Conservation (phyloP, 1,140 invertebrate genomes). For the Asbolus verrucosus region DNA sequence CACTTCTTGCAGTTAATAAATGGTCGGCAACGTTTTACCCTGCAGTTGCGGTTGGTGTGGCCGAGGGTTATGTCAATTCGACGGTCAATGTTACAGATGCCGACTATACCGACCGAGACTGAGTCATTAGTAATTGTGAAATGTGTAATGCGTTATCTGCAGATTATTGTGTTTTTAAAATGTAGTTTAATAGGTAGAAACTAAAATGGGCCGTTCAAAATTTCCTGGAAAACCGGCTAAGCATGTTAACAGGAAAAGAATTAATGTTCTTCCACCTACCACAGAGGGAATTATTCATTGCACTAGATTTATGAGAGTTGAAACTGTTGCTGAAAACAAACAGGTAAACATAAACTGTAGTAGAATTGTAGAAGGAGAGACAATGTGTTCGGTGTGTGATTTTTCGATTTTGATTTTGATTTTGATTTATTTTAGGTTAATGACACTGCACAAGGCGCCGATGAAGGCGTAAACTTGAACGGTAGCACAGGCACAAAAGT, state of each 20-base stretch:
- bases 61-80: no score
- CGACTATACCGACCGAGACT: slow-evolving; percentile 40
- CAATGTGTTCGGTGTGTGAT: no score
- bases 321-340: slow-evolving; percentile 67
- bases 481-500: slow-evolving; percentile 51
- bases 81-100: no score
- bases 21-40: no score
- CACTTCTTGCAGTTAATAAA: no score
- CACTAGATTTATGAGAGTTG: slow-evolving; percentile 66
- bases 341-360: slow-evolving; percentile 62
- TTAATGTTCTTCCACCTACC: slow-evolving; percentile 77
- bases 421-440: slow-evolving; percentile 57
- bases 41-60: no score
- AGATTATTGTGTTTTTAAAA: slow-evolving; percentile 46
- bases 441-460: slow-evolving; percentile 51
- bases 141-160: slow-evolving; percentile 51
- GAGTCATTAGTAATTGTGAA: no score
- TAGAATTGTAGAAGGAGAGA: no score
- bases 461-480: slow-evolving; percentile 50
- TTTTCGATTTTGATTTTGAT: no score
- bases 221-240: slow-evolving; percentile 88
- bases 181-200: slow-evolving; percentile 40
- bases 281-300: slow-evolving; percentile 65
- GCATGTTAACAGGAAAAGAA: slow-evolving; percentile 83
- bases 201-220: slow-evolving; percentile 76